Base-by-base conservation (phyloP, 2,888 invertebrate genomes). In the Venusia cambrica region DNA sequence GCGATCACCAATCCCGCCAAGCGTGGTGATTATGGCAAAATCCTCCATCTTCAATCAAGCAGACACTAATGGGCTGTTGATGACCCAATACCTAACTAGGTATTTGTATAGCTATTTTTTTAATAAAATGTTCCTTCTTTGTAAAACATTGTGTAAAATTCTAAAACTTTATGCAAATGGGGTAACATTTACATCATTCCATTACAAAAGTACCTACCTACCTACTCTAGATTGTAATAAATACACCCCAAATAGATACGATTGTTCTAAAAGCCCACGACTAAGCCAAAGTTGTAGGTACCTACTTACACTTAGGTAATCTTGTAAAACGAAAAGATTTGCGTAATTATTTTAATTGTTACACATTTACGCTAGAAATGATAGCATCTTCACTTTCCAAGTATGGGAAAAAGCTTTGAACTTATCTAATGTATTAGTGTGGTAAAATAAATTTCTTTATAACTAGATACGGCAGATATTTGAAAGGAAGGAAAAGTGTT, bases 301-400 rank as follows among this genome's bases (percentile, higher is more conserved):
- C n/a, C n/a, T n/a, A n/a, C n/a, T n/a, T n/a, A n/a, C n/a, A n/a
- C n/a, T n/a, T n/a, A n/a, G n/a, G n/a, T n/a, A n/a, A n/a, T n/a
- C n/a, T n/a, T n/a, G n/a, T n/a, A n/a, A 19, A 35, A 29, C 16
- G 21, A 45, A 36, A 51, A 45, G 32, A 28, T 54, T 54, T 46
- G 49, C 40, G 33, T 46, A 59, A 58, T 51, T 54, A 43, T 37
- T 40, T 44, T 58, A 55, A 51, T 46, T 47, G 44, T 46, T 40
- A 42, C 35, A 24, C 30, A 28, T 25, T 51, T 54, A 47, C 22
- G 14, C 50, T 49, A 43, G 4, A 8, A 2, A 5, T 9, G 42
- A 44, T 54, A 41, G 16, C 14, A 42, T 51, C 32, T 20, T 7
- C 6, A 24, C 51, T 59, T 47, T 57, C 38, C 32, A 35, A 48